Evolutionary conservation across 2,888 invertebrate genomes (phyloP).

Genomic region (Neuroscelio doddi): DNA sequence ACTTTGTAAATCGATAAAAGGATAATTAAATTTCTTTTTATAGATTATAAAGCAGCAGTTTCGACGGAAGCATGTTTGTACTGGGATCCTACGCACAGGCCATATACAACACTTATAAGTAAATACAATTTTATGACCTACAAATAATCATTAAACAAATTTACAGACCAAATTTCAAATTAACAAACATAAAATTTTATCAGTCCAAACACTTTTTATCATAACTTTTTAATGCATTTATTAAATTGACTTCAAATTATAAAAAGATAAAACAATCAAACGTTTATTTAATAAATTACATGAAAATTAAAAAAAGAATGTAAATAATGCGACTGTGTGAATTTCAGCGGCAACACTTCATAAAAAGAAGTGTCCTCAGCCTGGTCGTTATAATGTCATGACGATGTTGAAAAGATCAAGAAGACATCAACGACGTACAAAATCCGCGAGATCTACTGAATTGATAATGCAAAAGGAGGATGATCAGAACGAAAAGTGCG

Average conservation of each 20-base stretch:
- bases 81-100: constrained; percentile 73
- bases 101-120: constrained; percentile 81
- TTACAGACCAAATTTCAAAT: no score
- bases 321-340: neutral
- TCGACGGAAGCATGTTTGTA: constrained; percentile 80
- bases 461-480: constrained; percentile 52
- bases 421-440: constrained; percentile 55
- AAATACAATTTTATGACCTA: constrained; percentile 63
- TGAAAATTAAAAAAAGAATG: neutral
- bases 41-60: constrained; percentile 65
- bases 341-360: constrained; percentile 78
- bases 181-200: no score
- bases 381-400: constrained; percentile 79
- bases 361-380: constrained; percentile 79
- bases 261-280: neutral
- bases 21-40: constrained; percentile 11
- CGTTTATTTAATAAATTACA: no score
- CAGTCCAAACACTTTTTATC: no score
- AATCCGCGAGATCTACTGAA: constrained; percentile 44
- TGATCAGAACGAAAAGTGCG: constrained; percentile 59
- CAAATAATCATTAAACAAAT: no score
- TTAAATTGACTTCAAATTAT: constrained; percentile 1
- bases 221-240: no score
- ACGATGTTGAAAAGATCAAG: constrained; percentile 29
- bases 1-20: no score